Conservation (phyloP, 92 coral and sea anemone species). For the Parazoanthus atlanticus region DNA sequence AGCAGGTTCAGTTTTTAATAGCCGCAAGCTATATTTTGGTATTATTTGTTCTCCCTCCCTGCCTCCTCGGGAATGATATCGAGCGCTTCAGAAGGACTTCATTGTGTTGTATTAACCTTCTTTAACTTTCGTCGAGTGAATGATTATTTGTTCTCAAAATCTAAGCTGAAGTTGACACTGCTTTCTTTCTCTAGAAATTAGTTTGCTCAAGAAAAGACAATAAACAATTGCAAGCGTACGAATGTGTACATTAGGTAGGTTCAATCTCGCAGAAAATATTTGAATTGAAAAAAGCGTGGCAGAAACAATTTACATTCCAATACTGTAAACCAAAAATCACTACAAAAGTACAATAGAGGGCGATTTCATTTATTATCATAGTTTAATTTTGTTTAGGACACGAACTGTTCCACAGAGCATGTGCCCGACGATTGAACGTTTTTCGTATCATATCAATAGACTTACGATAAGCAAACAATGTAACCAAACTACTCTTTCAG, state of each 20-base stretch:
- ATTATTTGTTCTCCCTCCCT: constrained; percentile 6
- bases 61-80: not conserved
- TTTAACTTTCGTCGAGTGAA: constrained; percentile 12
- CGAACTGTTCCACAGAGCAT: not conserved
- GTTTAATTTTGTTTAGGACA: not conserved
- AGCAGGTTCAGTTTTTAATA: not conserved
- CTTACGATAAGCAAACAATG: constrained; percentile 1
- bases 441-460: not conserved
- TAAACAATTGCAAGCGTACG: constrained; percentile 10
- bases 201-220: constrained; percentile 37
- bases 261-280: not conserved
- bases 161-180: constrained; percentile 11
- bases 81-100: not conserved
- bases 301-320: not conserved
- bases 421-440: not conserved
- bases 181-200: constrained; percentile 7
- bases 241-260: not conserved
- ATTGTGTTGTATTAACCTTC: constrained; percentile 4
- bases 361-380: not conserved
- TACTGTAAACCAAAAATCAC: not conserved
- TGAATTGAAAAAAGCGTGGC: not conserved
- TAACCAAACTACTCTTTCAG: constrained; percentile 17
- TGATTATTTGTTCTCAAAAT: constrained; percentile 24
- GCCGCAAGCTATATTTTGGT: not conserved
- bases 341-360: not conserved